Conservation (phyloP, 2,797 vertebrate species). For the Nyctibius grandis region DNA sequence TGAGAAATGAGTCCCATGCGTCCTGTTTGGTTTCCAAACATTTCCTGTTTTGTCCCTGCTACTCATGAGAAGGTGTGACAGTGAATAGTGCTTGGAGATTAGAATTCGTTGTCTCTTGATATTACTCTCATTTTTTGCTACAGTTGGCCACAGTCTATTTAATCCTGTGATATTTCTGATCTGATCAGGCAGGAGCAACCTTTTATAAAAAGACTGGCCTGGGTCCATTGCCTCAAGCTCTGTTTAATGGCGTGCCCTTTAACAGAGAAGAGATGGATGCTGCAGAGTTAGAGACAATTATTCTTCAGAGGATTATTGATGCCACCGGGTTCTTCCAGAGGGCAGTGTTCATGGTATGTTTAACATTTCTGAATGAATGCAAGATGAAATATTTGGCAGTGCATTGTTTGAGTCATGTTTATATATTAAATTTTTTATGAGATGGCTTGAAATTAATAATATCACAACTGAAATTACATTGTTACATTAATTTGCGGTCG, state of each 20-base stretch:
- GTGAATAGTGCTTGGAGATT: background rate
- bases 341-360: constrained; percentile 86
- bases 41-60: background rate
- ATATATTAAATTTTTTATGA: background rate
- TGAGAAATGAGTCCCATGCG: background rate
- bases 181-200: constrained; percentile 81
- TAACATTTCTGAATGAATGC: constrained; percentile 24
- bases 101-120: background rate
- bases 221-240: constrained; percentile 85
- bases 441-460: background rate
- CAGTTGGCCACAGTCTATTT: constrained; percentile 34
- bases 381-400: background rate
- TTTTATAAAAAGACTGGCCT: constrained; percentile 90
- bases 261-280: constrained; percentile 83
- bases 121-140: constrained; percentile 25
- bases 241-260: constrained; percentile 93
- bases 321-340: constrained; percentile 84
- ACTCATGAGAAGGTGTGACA: background rate
- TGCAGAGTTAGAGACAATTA: constrained; percentile 83
- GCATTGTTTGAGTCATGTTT: background rate
- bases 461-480: background rate
- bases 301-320: constrained; percentile 89
- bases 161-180: constrained; percentile 63
- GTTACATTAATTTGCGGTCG: background rate
- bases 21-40: background rate